Percentiles rank a stretch among this genome's conserved stretches.
These are phyloP conservation scores for Amazona guildingii DNA, from an alignment of 2,113 vertebrate species.

Conservation along the genomic window DNA sequence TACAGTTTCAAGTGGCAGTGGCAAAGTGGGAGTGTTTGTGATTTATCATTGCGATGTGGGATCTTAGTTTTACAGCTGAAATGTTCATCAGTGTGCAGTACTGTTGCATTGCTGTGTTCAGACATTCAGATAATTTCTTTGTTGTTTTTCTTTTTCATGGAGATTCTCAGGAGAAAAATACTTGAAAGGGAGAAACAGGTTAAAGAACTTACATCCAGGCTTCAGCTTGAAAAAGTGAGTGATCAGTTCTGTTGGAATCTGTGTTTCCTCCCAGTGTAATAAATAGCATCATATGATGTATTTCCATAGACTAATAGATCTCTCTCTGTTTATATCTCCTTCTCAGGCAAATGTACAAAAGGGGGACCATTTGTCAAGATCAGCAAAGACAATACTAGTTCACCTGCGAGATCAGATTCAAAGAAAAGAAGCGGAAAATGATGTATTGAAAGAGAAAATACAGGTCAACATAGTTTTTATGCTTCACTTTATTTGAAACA, in stretches of 20 bases:
- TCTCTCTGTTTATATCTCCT: not conserved
- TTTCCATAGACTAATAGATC: not conserved
- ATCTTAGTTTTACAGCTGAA: not conserved
- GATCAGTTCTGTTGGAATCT: not conserved
- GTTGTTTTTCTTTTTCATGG: not conserved
- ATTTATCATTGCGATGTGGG: not conserved
- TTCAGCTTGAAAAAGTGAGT: constrained; percentile 82
- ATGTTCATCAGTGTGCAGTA: not conserved
- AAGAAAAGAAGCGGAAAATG: constrained; percentile 85
- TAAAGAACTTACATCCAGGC: constrained; percentile 76
- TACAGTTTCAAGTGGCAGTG: not conserved
- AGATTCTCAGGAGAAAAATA: constrained; percentile 81
- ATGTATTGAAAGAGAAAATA: constrained; percentile 79
- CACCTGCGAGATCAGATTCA: constrained; percentile 82
- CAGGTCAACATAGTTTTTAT: constrained; percentile 71
- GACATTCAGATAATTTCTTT: not conserved
- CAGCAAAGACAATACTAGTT: constrained; percentile 75
- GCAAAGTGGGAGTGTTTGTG: not conserved
- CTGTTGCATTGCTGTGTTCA: not conserved
- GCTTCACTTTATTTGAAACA: constrained; percentile 7
- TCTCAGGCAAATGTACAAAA: constrained; percentile 76
- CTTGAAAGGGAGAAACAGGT: constrained; percentile 73
- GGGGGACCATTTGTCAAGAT: constrained; percentile 70
- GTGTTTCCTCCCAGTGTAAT: not conserved
- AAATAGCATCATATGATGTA: not conserved